Base-by-base conservation (phyloP, 2,797 vertebrate species). In the Takifugu rubripes region DNA sequence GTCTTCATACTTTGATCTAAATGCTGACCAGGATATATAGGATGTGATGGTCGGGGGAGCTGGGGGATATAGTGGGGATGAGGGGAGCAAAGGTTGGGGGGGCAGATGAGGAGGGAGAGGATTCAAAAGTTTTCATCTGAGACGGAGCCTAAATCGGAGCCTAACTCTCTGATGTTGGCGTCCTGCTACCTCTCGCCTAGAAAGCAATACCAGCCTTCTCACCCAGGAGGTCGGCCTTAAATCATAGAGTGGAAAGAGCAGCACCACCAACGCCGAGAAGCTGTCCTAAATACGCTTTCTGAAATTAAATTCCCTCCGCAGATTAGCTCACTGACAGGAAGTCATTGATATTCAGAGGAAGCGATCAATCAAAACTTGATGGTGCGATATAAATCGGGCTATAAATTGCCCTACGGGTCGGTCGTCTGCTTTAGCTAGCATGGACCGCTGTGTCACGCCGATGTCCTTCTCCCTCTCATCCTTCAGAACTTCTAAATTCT, bases 1-100 rank as follows among this genome's bases (percentile, higher is more conserved):
- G 70, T 73, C 68, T 77, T 49, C 40, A 60, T 68, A 48, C 83
- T 85, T 88, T 89, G 80, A 88, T 87, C 79, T 77, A 54, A 59
- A 47, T 66, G 73, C 78, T 81, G 82, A 81, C 72, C 72, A 73
- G 54, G 63, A 61, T 44, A 49, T 17, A 44, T 48, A 24, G 24
- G 9, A 10, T 25, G 60, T 62, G 69, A 64, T 64, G 69, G 21
- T 57, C 25, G 56, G 56, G 36, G 56, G 54, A 64, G 70, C 54
- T 52, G 50, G 58, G 58, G 75, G 71, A 54, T 67, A 56, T 24
- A 5, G 56, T 57, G 71, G 49, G 73, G 77, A 77, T 73, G 69
- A 72, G 71, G 29, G 49, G 24, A 49, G 56, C 36, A 43, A 52
- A 49, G 49, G 49, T 54, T 10, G 50, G 29, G 61, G 66, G 33